Base-by-base conservation (phyloP, 1,140 invertebrate species). In the Drosophila athabasca region DNA sequence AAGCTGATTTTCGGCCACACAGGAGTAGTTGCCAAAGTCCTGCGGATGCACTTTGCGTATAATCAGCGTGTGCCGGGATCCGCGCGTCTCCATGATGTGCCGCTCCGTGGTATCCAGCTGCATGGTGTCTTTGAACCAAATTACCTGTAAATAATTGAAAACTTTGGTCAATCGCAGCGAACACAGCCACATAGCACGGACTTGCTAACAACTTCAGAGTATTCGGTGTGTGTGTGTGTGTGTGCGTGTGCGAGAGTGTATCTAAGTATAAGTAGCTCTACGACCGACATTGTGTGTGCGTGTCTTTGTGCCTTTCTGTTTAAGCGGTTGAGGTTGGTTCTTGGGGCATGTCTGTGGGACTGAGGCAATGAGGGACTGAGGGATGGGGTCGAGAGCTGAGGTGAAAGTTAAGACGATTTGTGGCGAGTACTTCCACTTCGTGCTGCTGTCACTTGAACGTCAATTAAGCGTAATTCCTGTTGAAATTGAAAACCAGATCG, bases 1-100 rank as follows among this genome's bases (percentile, higher is more conserved):
- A 41, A 95, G 92, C 80, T 93, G 92, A 92, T 95, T 95, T 82
- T 95, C 94, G 8, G 95, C 95, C 54, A 94, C 93, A 91, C 95
- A 95, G 72, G 93, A 94, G 85, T 95, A 95, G 91, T 95, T 95
- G 70, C 94, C 94, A 90, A 95, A 95, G 91, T 95, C 95, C 54
- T 93, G 92, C 41, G 92, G 91, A 78, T 94, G 93, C 54, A 95
- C 94, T 92, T 95, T 95, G 39, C 94, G 92, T 72, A 95, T 94
- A 85, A 95, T 94, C 58, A 95, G 92, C 11, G 94, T 95, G 88
- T 95, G 94, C 71, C 94, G 91, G 74, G 93, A 94, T 26, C 94
- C 94, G 65, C 93, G 92, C 48, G 93, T 93, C 90, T 95, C 94
- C 92, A 94, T 94, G 78, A 94, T 94, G 75, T 94, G 92, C 45